Percentiles rank a stretch among this genome's conserved stretches.
phyloP scores from a whole-genome alignment of 2,888 invertebrate species.

The Oeneis ivallda region DNA sequence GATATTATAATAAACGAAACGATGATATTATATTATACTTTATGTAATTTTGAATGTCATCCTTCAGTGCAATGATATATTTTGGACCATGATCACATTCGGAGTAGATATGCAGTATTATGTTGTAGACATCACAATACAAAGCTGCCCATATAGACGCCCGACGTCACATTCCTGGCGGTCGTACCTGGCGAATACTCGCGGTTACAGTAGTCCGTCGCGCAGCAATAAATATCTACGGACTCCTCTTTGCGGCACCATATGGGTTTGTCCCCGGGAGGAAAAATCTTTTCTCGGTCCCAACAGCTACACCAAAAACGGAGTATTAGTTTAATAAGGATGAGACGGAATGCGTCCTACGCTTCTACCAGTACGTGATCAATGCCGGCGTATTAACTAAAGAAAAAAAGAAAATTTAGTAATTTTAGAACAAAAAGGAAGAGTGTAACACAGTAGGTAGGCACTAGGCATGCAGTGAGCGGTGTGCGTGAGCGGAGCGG shows the following conservation, averaged over 20 bases:
- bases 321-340: slow-evolving; percentile 50
- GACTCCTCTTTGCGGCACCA: slow-evolving; percentile 80
- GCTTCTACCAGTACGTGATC: slow-evolving; percentile 60
- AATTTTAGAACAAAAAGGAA: slow-evolving; percentile 62
- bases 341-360: slow-evolving; percentile 42
- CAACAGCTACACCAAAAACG: slow-evolving; percentile 83
- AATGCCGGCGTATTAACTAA: slow-evolving; percentile 66
- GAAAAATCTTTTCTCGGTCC: slow-evolving; percentile 80
- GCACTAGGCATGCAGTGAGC: slow-evolving; percentile 67
- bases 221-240: slow-evolving; percentile 83
- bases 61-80: slow-evolving; percentile 11
- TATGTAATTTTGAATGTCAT: background rate
- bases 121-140: slow-evolving; percentile 68
- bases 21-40: slow-evolving; percentile 6
- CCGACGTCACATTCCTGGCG: slow-evolving; percentile 62
- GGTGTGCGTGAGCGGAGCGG: slow-evolving; percentile 16
- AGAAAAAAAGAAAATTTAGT: slow-evolving; percentile 65
- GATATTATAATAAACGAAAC: background rate
- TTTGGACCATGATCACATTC: background rate
- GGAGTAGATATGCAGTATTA: background rate
- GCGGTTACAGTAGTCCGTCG: slow-evolving; percentile 87
- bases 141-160: slow-evolving; percentile 62
- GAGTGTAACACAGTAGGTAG: slow-evolving; percentile 60
- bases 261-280: slow-evolving; percentile 82
- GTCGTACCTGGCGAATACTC: slow-evolving; percentile 67